Base-by-base conservation (phyloP, 2,797 vertebrate genomes). In the Spondyliosoma cantharus region DNA sequence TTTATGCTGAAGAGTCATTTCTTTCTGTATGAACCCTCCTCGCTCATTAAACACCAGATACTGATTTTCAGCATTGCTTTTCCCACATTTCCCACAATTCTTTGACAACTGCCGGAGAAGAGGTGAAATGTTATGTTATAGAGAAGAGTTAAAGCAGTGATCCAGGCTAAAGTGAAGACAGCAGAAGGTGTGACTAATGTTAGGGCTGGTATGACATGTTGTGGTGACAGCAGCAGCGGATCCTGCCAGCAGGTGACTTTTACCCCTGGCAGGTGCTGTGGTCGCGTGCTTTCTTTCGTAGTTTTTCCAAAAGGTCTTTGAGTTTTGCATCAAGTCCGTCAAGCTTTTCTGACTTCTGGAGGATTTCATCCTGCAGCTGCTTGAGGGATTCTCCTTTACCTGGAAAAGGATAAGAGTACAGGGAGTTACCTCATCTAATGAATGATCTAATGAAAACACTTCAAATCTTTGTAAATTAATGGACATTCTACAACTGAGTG, bases 381-480 rank as follows among this genome's bases (percentile, higher is more conserved):
- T 83, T 93, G 64, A 98, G 90, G 60, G 96, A 95, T 0, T 20
- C 91, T 81, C 97, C 96, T 79, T 97, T 95, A 87, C 94, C 97
- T 99, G 87, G 16, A 65, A 46, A 74, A 27, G 83, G 17, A 81
- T 0, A 32, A 67, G 5, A 76, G 16, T 9, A 59, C 37, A 46
- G 13, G 5, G 3, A 56, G 2, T 45, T 20, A 77, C 14, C 2
- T 16, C 12, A 42, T 61, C 3, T 49, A 1, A 27, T 29, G 4
- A 53, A 13, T 11, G 17, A 50, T 4, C 19, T 7, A 20, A 50
- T 50, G 2, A 50, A 54, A 59, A 65, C 19, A 50, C 22, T 24
- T 14, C 32, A 46, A 54, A 60, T 22, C 22, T 12, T 17, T 20
- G 52, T 32, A 37, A 15, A 14, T 57, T 15, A 9, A 20, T 32